Evolutionary conservation across 2,113 vertebrate species (phyloP), one percentile per base, ranked within the genome.

Genomic region (Mesitornis unicolor): DNA sequence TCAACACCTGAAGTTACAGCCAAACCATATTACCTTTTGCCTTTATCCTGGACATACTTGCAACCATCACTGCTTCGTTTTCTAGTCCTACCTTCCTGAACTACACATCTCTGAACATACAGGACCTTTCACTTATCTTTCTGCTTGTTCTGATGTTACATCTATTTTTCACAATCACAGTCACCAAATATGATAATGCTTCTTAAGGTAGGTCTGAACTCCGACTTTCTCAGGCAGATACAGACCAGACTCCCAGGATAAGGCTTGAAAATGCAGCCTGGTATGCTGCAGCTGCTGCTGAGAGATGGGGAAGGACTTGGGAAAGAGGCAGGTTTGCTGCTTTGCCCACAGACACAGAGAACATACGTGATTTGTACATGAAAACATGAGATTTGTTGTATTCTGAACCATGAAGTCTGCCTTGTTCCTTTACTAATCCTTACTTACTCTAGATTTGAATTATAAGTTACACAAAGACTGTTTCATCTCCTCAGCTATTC

Each of bases 281-380:
- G 3, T 16, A 51, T 36, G n/a, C 24, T 33, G 21, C 17, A 82
- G 33, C 16, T 33, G 21, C 17, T 85, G 33, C 16, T 16, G 4
- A 71, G 5, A 57, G 19, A 48, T 17, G 10, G 15, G 14, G 28
- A 25, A 79, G 22, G 28, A 63, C 22, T 36, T 35, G 20, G 15
- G 47, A 38, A 60, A 47, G 10, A 20, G 71, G 20, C 7, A 63
- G 28, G 18, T 70, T n/a, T 56, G 18, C 51, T 70, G 42, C 28
- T 87, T 64, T 82, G 26, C 42, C 14, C 31, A 54, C 38, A 59
- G 57, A 56, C 15, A 29, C 0, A 2, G 29, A 14, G 16, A 93
- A 64, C 0, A 0, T 4, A 83, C 1, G 5, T 4, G 5, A 79
- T 31, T 12, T 53, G 14, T n/a, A 45, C 29, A 11, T 57, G 14